phyloP scores from a whole-genome alignment of 2,888 invertebrate species.

The Liposcelis brunnea region DNA sequence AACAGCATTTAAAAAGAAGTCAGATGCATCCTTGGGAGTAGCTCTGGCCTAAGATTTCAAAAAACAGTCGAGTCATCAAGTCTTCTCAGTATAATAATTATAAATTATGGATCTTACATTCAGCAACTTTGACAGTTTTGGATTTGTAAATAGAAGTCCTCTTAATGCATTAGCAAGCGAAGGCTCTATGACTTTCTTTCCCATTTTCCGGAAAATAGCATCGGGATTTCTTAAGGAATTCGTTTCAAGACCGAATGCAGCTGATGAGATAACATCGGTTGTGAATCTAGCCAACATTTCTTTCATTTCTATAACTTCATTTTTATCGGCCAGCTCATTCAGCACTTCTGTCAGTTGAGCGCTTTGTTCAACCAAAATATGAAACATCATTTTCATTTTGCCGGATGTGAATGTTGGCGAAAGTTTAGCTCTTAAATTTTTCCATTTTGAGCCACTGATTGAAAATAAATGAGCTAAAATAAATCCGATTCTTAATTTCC shows the following conservation, averaged over 20 bases:
- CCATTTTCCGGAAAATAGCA: constrained; percentile 16
- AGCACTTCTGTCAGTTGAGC: background rate
- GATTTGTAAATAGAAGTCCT: too few species aligned
- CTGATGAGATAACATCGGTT: constrained; percentile 19
- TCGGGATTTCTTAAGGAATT: constrained; percentile 15
- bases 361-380: background rate
- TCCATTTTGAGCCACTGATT: constrained; percentile 20
- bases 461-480: constrained; percentile 8
- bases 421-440: constrained; percentile 19
- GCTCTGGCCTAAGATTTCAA: background rate
- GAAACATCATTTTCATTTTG: constrained; percentile 20
- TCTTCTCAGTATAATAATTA: too few species aligned
- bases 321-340: background rate
- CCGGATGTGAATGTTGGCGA: constrained; percentile 22
- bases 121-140: background rate
- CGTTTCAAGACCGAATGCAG: constrained; percentile 19
- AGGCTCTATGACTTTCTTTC: constrained; percentile 12
- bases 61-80: too few species aligned
- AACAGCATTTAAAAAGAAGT: background rate
- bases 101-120: background rate
- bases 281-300: constrained; percentile 16
- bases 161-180: constrained; percentile 12
- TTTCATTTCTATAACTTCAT: background rate
- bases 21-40: background rate
- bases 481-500: too few species aligned